Base-by-base conservation (phyloP, 2,797 vertebrate genomes). In the Gila robusta region DNA sequence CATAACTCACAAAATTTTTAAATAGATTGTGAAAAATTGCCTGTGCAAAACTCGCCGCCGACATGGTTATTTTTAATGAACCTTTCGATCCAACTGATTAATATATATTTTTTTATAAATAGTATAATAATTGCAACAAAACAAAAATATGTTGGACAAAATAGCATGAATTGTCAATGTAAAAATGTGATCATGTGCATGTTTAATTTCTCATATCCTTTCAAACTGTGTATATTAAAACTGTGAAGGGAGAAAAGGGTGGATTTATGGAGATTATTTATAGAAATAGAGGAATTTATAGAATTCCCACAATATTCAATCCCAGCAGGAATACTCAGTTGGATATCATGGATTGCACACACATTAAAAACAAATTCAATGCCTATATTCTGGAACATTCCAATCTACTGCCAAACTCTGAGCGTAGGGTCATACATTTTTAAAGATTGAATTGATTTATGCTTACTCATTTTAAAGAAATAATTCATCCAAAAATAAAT, bases 251-350 rank as follows among this genome's bases (percentile, higher is more conserved):
- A 59, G 6, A 56, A 59, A 32, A 3, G 16, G 35, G 11, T 14
- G 21, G 28, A 37, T 66, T 82, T 73, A 47, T 74, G 47, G 2
- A 37, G 9, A 44, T n/a, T 83, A 26, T 76, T 76, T 49, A 52
- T 37, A 23, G 81, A 82, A 73, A 73, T 70, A 21, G 35, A 19
- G 6, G 11, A n/a, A 62, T 73, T 56, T 62, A 44, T 69, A 17
- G 56, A 64, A 76, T 83, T 83, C 70, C 70, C 71, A 74, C 9
- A 9, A 76, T 37, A 74, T 74, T 74, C 21, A 41, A 66, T 49
- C 39, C 41, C 56, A 74, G 54, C 39, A 23, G 56, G 39, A 76
- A 76, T 28, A 67, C 71, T 66, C 28, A 52, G 17, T 62, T 32
- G 26, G 26, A 47, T 39, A 44, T 67, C 47, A 83, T 6, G 0